A percentile compares a stretch with the other conserved stretches of the same genome.
Evolutionary conservation across 1,140 invertebrate genomes (phyloP).

Genomic region (Ostrea edulis): DNA sequence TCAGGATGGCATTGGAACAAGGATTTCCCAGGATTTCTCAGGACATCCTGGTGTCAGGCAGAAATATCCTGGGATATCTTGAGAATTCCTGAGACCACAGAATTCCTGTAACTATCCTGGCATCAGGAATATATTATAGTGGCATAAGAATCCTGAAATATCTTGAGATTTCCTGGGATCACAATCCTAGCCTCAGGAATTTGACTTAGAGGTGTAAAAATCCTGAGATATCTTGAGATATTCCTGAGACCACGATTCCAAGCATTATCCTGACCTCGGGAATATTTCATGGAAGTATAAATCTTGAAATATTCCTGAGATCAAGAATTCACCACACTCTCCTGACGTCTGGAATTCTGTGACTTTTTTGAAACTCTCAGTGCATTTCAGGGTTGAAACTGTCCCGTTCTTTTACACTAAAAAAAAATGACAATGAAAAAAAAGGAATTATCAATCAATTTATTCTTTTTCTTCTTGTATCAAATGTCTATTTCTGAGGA

Average conservation of each 20-base stretch:
- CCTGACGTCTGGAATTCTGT: too few species aligned
- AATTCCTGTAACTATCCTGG: constrained; percentile 6
- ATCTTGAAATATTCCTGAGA: background rate
- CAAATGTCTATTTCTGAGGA: background rate
- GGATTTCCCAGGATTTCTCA: constrained; percentile 14
- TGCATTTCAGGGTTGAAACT: background rate
- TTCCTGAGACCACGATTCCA: background rate
- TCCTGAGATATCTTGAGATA: background rate
- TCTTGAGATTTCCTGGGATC: background rate
- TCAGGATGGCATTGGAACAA: constrained; percentile 27
- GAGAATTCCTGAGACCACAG: background rate
- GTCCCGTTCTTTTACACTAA: background rate
- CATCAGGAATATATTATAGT: background rate
- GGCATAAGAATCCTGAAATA: background rate
- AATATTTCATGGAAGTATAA: too few species aligned
- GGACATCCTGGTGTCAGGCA: constrained; percentile 30
- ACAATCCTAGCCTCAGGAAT: constrained; percentile 15
- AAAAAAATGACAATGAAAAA: too few species aligned
- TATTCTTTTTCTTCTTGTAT: background rate
- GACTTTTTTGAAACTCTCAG: too few species aligned
- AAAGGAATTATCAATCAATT: background rate
- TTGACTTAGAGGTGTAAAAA: constrained; percentile 14
- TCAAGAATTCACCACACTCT: too few species aligned
- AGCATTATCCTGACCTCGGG: too few species aligned
- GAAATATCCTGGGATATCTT: constrained; percentile 23